Base-by-base conservation (phyloP, 92 coral and sea anemone species). In the Phenganax marumi region DNA sequence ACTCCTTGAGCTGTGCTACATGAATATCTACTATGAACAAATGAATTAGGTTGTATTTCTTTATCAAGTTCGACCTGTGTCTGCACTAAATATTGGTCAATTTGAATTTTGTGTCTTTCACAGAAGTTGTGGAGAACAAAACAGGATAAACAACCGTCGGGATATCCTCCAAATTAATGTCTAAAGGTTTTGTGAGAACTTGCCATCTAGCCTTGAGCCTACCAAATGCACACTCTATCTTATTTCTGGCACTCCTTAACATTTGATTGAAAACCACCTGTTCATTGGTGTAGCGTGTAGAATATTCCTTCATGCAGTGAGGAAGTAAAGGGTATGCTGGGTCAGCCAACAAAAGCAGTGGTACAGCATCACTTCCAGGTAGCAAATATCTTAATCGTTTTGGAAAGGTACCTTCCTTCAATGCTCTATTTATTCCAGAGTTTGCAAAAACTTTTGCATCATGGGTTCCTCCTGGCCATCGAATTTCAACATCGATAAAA, bases 371-470 rank as follows among this genome's bases (percentile, higher is more conserved):
- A 82, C 65, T 83, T 87, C 52, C 79, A 60, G 68, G 81, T 33
- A 48, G 68, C 56, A 39, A 76, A n/a, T 0, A 56, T 19, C 43
- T 52, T n/a, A 47, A 8, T 21, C 23, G 10, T 17, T 53, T 50
- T 49, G 25, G 56, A 21, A 76, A 9, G 17, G 79, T 74, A 50
- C 79, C 79, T 43, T 74, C 79, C 26, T 68, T 25, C 50, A 68
- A 12, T 10, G 49, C 73, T 68, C 12, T 68, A 26, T 68, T 68
- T 0, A 68, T 68, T 25, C 51, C 51, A 25, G 73, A 68, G 50
- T 68, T 25, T 8, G 88, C 88, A 84, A 75, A 86, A 23, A 86
- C 84, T 62, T 86, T 82, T 50, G 84, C 89, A 86, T 86, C 86
- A 82, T 86, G 89, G 33, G 83, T 81, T 12, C 78, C 84, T 13